Base-by-base conservation (phyloP, 1,140 invertebrate species). In the Stenopsyche tienmushanensis region DNA sequence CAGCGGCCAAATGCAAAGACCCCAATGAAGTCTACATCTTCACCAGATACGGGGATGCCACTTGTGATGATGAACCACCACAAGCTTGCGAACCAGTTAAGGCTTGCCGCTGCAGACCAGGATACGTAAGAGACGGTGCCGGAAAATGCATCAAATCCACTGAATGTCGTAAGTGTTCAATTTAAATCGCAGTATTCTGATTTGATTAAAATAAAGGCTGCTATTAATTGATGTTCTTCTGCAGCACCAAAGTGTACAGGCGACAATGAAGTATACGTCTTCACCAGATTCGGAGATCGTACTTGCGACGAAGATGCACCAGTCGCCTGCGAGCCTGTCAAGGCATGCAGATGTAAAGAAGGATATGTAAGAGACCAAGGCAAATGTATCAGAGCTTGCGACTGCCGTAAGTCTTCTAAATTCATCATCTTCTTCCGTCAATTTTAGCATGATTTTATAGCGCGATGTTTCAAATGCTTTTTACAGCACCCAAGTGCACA, bases 91-190 rank as follows among this genome's bases (percentile, higher is more conserved):
- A 20, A 47, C 21, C 42, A 29, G 57, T 60, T 13, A 47, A 26
- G n/a, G 57, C 18, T 21, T 60, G 57, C 17, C 41, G 57, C 18
- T 60, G 57, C n/a, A 47, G 13, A 15, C 2, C 10, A 29, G 57
- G 57, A 60, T 60, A 23, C 25, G 57, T 60, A 8, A 60, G 57
- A 60, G 21, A 60, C 13, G n/a, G n/a, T n/a, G 25, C 25, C 1
- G 57, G 57, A 47, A 44, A 45, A 20, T 60, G 57, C 20, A 60
- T 60, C 13, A 47, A n/a, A 29, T 1, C 2, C 24, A 23, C 1
- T 10, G 42, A 60, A 41, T 60, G 57, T 60, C 57, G 57, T 60
- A 18, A 47, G 57, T 47, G 47, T 45, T n/a, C n/a, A n/a, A n/a
- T n/a, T n/a, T n/a, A n/a, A n/a, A n/a, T n/a, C n/a, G 5, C 29